A percentile compares a stretch with the other conserved stretches of the same genome.
Conservation (phyloP, 1,140 invertebrate species). For the Stegodyphus mimosarum region DNA sequence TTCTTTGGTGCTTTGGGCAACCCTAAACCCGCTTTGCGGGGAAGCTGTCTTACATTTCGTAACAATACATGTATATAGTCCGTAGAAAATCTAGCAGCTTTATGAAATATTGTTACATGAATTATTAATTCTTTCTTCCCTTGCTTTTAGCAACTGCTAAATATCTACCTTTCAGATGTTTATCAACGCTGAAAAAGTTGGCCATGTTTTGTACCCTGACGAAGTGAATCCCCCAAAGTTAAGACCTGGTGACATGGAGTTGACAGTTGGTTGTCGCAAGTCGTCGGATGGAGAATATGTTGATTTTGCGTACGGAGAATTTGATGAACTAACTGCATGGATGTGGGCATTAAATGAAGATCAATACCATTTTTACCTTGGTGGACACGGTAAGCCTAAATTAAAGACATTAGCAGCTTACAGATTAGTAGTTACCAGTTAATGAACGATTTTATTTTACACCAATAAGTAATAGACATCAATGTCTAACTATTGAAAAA, state of each 20-base stretch:
- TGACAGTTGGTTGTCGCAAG: conserved; percentile 63
- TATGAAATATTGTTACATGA: too few species aligned
- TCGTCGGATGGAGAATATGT: conserved; percentile 30
- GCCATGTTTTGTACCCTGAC: conserved; percentile 40
- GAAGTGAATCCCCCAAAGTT: background rate
- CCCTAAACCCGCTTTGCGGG: too few species aligned
- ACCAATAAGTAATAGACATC: too few species aligned
- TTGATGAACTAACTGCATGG: conserved; percentile 65
- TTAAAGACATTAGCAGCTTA: too few species aligned
- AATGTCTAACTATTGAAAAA: too few species aligned
- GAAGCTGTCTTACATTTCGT: too few species aligned
- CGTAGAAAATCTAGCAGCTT: too few species aligned
- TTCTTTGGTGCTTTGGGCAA: too few species aligned
- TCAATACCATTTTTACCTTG: conserved; percentile 61
- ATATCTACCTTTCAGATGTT: conserved; percentile 50
- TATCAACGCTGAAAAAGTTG: conserved; percentile 39
- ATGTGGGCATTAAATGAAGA: conserved; percentile 48
- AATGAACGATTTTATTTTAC: too few species aligned
- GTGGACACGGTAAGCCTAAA: conserved; percentile 62
- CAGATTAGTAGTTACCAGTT: too few species aligned
- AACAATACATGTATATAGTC: too few species aligned
- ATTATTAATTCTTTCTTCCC: too few species aligned
- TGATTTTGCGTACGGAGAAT: conserved; percentile 56
- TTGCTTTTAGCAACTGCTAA: background rate
- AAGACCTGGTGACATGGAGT: background rate